phyloP scores from a whole-genome alignment of 2,888 invertebrate genomes.

The Rapana venosa region DNA sequence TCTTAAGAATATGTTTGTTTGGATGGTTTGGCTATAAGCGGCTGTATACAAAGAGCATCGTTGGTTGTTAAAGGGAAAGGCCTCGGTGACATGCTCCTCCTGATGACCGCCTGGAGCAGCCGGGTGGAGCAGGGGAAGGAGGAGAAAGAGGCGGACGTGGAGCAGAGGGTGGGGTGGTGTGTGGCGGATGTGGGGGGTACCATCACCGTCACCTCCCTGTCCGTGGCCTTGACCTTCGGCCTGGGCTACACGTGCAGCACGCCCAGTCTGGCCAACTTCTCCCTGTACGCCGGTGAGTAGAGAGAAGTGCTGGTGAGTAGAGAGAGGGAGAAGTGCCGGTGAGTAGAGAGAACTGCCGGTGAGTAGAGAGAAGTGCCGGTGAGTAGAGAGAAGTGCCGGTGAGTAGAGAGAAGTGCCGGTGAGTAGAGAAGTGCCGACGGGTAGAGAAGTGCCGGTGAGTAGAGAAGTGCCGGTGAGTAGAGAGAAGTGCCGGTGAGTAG shows the following conservation, averaged over 20 bases:
- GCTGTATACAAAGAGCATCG: neutral
- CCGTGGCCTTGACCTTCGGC: slow-evolving; percentile 59
- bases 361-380: too few species aligned
- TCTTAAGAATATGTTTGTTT: too few species aligned
- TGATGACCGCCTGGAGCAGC: slow-evolving; percentile 56
- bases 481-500: too few species aligned
- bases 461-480: too few species aligned
- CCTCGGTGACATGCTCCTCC: slow-evolving; percentile 57
- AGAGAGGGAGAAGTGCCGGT: neutral
- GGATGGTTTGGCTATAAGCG: too few species aligned
- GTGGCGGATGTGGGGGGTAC: slow-evolving; percentile 60
- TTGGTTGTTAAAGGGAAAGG: slow-evolving; percentile 51
- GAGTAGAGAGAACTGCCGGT: too few species aligned
- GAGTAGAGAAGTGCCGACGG: too few species aligned
- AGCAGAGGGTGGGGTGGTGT: slow-evolving; percentile 52
- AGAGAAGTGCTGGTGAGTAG: too few species aligned
- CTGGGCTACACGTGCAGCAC: slow-evolving; percentile 56
- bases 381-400: too few species aligned
- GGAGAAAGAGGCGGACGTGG: slow-evolving; percentile 36
- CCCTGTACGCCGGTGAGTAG: slow-evolving; percentile 62
- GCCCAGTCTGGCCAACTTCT: slow-evolving; percentile 60
- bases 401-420: too few species aligned
- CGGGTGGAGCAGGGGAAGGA: slow-evolving; percentile 30
- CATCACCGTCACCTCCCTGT: slow-evolving; percentile 65
- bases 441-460: too few species aligned